phyloP scores from a whole-genome alignment of 2,113 vertebrate species.

The Callionymus lyra region DNA sequence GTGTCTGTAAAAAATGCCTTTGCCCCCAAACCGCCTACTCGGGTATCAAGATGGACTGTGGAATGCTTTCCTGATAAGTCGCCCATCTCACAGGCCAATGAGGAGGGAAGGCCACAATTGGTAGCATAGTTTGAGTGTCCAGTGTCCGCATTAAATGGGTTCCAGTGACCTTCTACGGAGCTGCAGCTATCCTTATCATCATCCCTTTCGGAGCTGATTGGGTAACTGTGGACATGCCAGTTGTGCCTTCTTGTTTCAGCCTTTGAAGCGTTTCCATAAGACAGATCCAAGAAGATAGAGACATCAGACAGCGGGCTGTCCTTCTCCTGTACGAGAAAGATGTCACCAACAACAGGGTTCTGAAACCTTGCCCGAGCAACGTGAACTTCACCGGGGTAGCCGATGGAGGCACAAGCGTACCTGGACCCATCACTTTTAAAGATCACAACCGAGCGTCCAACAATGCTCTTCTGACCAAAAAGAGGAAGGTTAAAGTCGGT shows the following conservation, averaged over 20 bases:
- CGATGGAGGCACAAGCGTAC: constrained; percentile 60
- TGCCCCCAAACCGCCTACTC: constrained; percentile 18
- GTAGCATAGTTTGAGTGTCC: constrained; percentile 40
- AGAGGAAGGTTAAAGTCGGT: constrained; percentile 70
- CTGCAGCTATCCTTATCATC: constrained; percentile 41
- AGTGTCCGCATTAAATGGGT: constrained; percentile 55
- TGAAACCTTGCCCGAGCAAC: constrained; percentile 57
- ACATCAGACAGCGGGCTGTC: constrained; percentile 67
- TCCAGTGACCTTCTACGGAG: constrained; percentile 66
- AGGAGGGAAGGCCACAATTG: constrained; percentile 48
- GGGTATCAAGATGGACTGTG: constrained; percentile 37
- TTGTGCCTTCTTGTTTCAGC: constrained; percentile 53
- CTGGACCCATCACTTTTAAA: constrained; percentile 38
- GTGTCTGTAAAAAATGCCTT: constrained; percentile 71
- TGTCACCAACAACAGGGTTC: constrained; percentile 57
- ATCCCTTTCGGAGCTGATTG: constrained; percentile 67
- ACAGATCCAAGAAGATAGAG: constrained; percentile 63
- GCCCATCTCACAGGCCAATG: constrained; percentile 67
- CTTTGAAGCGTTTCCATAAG: constrained; percentile 41
- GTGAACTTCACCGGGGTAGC: constrained; percentile 53
- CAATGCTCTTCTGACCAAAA: constrained; percentile 69
- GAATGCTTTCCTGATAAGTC: constrained; percentile 61
- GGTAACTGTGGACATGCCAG: constrained; percentile 68
- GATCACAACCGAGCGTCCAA: constrained; percentile 71
- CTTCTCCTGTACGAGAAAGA: constrained; percentile 61